A percentile compares a stretch with the other conserved stretches of the same genome.
These are phyloP conservation scores for Deilephila elpenor DNA, from an alignment of 2,888 invertebrate genomes.

Conservation along the genomic window DNA sequence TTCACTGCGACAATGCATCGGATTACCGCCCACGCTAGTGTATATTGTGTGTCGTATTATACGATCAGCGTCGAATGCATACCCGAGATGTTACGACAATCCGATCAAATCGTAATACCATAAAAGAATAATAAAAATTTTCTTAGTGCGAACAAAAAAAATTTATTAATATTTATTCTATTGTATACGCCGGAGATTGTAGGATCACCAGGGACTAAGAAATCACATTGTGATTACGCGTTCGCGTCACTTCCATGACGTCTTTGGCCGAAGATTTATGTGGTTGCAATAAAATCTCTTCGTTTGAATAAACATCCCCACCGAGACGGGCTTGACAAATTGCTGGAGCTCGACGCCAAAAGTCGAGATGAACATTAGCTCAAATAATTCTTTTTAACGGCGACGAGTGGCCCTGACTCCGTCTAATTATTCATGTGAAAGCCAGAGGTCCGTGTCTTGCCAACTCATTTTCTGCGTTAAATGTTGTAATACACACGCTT, in stretches of 20 bases:
- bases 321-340: slow-evolving; percentile 75
- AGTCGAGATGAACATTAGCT: slow-evolving; percentile 74
- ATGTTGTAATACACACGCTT: neutral
- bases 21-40: neutral
- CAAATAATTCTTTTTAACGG: slow-evolving; percentile 76
- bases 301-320: slow-evolving; percentile 82
- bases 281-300: slow-evolving; percentile 81
- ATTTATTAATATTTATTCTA: slow-evolving; percentile 34
- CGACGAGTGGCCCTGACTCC: slow-evolving; percentile 63
- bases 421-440: slow-evolving; percentile 72
- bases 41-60: neutral
- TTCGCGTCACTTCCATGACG: slow-evolving; percentile 72
- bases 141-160: slow-evolving; percentile 14
- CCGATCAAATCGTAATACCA: neutral
- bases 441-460: slow-evolving; percentile 43
- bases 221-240: slow-evolving; percentile 68
- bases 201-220: neutral
- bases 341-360: slow-evolving; percentile 70
- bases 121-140: neutral
- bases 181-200: neutral
- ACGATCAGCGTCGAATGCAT: neutral
- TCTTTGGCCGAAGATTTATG: slow-evolving; percentile 74
- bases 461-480: slow-evolving; percentile 32
- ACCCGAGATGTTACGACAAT: neutral
- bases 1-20: neutral